phyloP scores from a whole-genome alignment of 2,888 invertebrate genomes.

The Neoitamus cyanurus region DNA sequence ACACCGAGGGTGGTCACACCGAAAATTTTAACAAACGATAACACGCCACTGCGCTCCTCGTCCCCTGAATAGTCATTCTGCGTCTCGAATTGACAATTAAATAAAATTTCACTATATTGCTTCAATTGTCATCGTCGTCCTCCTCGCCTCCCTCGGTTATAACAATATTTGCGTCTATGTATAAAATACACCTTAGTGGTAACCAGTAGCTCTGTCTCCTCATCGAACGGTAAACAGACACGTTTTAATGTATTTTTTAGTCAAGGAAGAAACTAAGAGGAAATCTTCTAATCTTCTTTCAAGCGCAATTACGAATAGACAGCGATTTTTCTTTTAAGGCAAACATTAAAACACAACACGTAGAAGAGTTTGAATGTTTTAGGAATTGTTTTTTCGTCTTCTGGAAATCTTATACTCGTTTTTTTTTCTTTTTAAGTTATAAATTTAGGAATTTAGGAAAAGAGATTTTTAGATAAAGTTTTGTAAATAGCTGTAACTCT shows the following conservation, averaged over 20 bases:
- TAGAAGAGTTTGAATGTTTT: constrained; percentile 2
- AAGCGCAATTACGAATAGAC: constrained; percentile 34
- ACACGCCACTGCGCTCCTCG: background rate
- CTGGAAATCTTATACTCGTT: background rate
- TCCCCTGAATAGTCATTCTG: background rate
- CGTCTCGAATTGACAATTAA: background rate
- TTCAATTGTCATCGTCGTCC: background rate
- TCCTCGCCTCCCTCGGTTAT: background rate
- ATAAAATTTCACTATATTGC: constrained; percentile 28
- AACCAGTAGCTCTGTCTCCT: background rate
- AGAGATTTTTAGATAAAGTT: background rate
- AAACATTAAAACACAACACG: constrained; percentile 37
- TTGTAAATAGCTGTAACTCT: background rate
- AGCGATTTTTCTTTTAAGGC: constrained; percentile 33
- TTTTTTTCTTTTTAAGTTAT: background rate
- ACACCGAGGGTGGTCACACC: background rate
- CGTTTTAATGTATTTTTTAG: background rate
- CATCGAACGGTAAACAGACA: background rate
- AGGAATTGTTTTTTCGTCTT: background rate
- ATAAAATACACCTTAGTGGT: background rate
- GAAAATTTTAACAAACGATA: constrained; percentile 32
- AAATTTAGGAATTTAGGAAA: background rate
- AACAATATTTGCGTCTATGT: constrained; percentile 11
- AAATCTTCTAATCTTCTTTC: background rate
- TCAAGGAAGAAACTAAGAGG: background rate